Percentiles rank a stretch among this genome's conserved stretches.
phyloP scores from a whole-genome alignment of 2,113 vertebrate genomes.

The Eurystomus gularis region DNA sequence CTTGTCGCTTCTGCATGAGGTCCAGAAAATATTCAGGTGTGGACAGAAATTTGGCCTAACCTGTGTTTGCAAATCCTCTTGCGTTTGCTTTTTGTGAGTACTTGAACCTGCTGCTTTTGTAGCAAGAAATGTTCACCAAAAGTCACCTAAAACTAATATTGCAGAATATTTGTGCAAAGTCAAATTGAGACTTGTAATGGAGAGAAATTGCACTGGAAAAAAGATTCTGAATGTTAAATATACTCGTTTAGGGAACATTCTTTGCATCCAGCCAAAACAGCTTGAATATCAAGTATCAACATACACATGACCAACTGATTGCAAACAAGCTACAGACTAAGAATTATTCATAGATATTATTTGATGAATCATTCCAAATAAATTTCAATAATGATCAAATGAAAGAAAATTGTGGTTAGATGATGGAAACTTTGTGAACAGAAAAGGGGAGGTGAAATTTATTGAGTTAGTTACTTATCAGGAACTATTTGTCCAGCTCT shows the following conservation, averaged over 20 bases:
- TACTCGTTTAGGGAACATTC: background rate
- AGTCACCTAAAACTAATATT: background rate
- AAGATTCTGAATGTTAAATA: background rate
- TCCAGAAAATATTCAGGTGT: background rate
- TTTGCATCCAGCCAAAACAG: slow-evolving; percentile 26
- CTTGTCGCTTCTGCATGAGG: background rate
- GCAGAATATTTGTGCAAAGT: background rate
- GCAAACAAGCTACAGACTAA: slow-evolving; percentile 33
- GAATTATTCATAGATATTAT: slow-evolving; percentile 39
- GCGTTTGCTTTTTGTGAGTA: background rate
- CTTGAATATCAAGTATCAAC: slow-evolving; percentile 45
- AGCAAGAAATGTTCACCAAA: background rate
- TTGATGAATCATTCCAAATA: slow-evolving; percentile 23
- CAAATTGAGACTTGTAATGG: background rate
- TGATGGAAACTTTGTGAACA: slow-evolving; percentile 24
- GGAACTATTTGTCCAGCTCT: background rate
- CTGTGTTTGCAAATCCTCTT: background rate
- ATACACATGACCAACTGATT: slow-evolving; percentile 27
- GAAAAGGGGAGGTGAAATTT: slow-evolving; percentile 26
- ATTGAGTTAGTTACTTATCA: slow-evolving; percentile 16
- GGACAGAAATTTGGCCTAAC: background rate
- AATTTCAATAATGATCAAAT: slow-evolving; percentile 14
- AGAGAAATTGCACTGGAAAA: background rate
- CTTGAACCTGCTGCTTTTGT: background rate
- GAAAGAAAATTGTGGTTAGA: slow-evolving; percentile 38